Conservation (phyloP, 2,797 vertebrate genomes). For the Characodon lateralis region DNA sequence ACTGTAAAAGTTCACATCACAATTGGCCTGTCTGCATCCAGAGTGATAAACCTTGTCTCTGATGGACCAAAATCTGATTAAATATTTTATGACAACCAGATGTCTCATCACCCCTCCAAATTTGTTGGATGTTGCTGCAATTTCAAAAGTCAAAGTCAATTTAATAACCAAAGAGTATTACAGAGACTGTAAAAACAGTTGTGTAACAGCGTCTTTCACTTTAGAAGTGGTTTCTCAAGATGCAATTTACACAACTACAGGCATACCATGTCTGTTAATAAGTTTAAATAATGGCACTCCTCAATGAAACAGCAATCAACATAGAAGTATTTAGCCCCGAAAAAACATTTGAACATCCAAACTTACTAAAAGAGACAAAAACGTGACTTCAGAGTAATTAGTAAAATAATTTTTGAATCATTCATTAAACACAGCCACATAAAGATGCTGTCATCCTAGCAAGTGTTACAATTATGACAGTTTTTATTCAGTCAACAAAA, state of each 20-base stretch:
- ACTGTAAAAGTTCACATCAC: conserved; percentile 10
- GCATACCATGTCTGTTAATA: no score
- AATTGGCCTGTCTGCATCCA: conserved; percentile 2
- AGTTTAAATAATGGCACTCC: conserved; percentile 19
- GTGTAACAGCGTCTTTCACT: conserved; percentile 5
- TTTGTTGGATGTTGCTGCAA: conserved; percentile 9
- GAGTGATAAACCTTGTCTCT: conserved; percentile 1
- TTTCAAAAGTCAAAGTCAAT: conserved; percentile 32
- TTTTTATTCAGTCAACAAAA: neutral
- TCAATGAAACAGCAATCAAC: conserved; percentile 22
- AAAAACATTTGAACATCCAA: conserved; percentile 8
- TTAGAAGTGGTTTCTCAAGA: neutral
- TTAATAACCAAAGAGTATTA: neutral
- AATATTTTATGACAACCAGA: conserved; percentile 10
- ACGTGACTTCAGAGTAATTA: neutral
- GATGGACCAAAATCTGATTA: conserved; percentile 1
- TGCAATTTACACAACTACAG: neutral
- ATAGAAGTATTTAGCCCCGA: neutral
- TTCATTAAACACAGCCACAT: neutral
- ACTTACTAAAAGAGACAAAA: neutral
- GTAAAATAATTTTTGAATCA: neutral
- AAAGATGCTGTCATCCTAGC: neutral
- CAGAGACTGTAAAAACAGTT: conserved; percentile 11
- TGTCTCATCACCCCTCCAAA: conserved; percentile 1
- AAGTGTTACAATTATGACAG: neutral